Evolutionary conservation across 2,888 invertebrate genomes (phyloP).

Genomic region (Drosophila kuntzei): DNA sequence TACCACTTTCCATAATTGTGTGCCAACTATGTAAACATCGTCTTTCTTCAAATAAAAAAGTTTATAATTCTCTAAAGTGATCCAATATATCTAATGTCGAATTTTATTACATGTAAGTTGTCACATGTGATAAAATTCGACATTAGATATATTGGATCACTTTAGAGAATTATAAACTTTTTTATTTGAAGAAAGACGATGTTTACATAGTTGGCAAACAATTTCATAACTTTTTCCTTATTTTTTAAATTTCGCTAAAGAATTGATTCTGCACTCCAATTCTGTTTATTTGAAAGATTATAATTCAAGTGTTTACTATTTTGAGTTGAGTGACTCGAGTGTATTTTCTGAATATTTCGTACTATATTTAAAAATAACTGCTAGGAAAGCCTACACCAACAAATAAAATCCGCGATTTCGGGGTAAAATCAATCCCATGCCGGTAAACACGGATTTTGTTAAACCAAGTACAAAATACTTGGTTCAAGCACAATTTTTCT

Average conservation of each 20-base stretch:
- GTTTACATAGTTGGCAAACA: background rate
- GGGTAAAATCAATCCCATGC: no score
- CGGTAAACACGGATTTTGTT: no score
- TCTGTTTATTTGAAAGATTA: no score
- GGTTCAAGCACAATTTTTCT: no score
- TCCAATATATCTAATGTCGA: background rate
- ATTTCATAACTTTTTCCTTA: background rate
- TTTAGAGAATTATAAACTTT: background rate
- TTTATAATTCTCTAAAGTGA: background rate
- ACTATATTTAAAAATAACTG: no score
- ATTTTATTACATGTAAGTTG: background rate
- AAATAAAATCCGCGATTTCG: no score
- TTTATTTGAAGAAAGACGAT: background rate
- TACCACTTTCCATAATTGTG: background rate
- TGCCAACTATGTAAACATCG: background rate
- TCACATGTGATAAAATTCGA: background rate
- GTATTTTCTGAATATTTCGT: no score
- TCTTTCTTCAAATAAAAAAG: background rate
- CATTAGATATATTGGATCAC: background rate
- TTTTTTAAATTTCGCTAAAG: no score
- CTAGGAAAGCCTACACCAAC: no score
- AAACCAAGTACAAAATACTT: no score
- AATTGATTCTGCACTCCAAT: no score
- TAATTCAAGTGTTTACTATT: background rate
- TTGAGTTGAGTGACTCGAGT: no score